A percentile compares a stretch with the other conserved stretches of the same genome.
Conservation (phyloP, 2,113 vertebrate species). For the Bufo gargarizans region DNA sequence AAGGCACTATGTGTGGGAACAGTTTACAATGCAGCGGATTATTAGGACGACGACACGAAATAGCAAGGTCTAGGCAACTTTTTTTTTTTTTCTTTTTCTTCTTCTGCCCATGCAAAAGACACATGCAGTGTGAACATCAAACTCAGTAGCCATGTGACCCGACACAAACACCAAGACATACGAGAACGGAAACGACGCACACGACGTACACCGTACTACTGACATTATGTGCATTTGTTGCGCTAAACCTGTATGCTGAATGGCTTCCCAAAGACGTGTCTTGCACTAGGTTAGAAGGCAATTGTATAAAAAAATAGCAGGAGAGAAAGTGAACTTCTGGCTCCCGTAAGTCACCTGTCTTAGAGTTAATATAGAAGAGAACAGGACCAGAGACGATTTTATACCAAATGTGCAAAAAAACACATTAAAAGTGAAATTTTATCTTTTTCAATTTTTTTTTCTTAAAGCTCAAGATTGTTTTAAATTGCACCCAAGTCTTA, state of each 20-base stretch:
- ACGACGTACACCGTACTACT: slow-evolving; percentile 85
- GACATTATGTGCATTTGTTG: slow-evolving; percentile 89
- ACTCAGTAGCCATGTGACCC: slow-evolving; percentile 87
- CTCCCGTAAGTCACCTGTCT: slow-evolving; percentile 94
- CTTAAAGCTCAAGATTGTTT: slow-evolving; percentile 95
- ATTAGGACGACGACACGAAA: slow-evolving; percentile 91
- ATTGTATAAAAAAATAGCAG: slow-evolving; percentile 98
- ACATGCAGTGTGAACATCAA: slow-evolving; percentile 97
- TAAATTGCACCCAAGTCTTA: slow-evolving; percentile 96
- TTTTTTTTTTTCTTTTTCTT: slow-evolving; percentile 65
- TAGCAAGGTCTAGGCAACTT: slow-evolving; percentile 91
- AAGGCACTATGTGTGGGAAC: slow-evolving; percentile 99
- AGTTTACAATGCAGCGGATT: slow-evolving; percentile 97
- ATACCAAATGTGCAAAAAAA: slow-evolving; percentile 99
- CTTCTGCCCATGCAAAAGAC: slow-evolving; percentile 96
- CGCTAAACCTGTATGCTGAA: slow-evolving; percentile 92
- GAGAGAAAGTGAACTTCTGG: slow-evolving; percentile 85
- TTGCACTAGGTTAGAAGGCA: slow-evolving; percentile 99
- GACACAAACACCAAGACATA: slow-evolving; percentile 88
- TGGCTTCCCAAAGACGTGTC: slow-evolving; percentile 99
- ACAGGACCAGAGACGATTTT: slow-evolving; percentile 92
- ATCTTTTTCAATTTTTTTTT: slow-evolving; percentile 67
- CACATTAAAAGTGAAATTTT: slow-evolving; percentile 94
- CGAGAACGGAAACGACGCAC: slow-evolving; percentile 86
- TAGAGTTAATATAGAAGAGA: slow-evolving; percentile 92